Base-by-base conservation (phyloP, 2,113 vertebrate genomes). In the Melanotaenia duboulayi region DNA sequence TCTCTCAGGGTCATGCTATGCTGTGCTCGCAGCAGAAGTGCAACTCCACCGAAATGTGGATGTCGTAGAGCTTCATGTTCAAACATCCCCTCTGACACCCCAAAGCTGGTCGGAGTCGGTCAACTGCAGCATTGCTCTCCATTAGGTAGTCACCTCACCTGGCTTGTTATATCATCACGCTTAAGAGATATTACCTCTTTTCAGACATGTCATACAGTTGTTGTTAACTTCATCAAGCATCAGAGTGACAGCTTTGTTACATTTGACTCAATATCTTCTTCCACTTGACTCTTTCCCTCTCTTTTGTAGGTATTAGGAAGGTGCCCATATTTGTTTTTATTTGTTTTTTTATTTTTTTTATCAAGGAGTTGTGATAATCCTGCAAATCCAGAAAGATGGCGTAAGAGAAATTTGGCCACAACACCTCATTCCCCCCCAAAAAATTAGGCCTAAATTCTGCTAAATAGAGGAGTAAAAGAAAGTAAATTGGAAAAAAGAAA, bases 71-170 rank as follows among this genome's bases (percentile, higher is more conserved):
- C 91, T 23, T 79, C 92, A 35, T 94, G 94, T 83, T 90, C 90
- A 5, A 91, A 88, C 46, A 63, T 83, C 0, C 5, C 82, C 25
- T 70, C 92, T 58, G 77, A 87, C 28, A 78, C 87, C 68, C 91
- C 94, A 57, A 94, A 92, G 70, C 83, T 94, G 40, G 92, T 93
- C 22, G 95, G 94, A 0, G 95, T 96, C 28, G 94, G 93, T 65
- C 93, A 92, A 86, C 95, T 95, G 0, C 95, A 93, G 7, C 95
- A 86, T 10, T 94, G 89, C 0, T 97, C 95, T 39, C 96, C 96
- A 0, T 93, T 91, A 92, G 96, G 97, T 98, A 65, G n/a, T 50
- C 3, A 35, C 28, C 28, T 60, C 12, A 19, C 4, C 39, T 9
- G 1, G 17, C 22, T 39, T 60, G 12, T 71, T 55, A 5, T 50